Percentiles rank a stretch among this genome's conserved stretches.
These are phyloP conservation scores for Lepidostoma basale DNA, from an alignment of 1,140 invertebrate genomes.

Conservation along the genomic window DNA sequence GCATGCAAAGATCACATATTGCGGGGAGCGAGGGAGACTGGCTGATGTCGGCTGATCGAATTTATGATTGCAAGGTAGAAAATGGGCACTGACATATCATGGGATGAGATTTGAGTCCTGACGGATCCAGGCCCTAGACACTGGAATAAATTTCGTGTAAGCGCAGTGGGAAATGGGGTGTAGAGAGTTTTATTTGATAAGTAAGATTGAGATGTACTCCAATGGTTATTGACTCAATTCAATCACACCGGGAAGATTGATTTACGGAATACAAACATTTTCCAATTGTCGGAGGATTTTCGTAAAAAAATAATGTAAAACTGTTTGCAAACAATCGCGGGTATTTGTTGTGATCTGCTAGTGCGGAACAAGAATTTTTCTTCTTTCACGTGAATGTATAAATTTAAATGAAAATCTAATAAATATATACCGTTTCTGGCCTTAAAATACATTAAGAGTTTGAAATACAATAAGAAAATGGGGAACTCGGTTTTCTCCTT, in stretches of 20 bases:
- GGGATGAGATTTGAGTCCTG: neutral
- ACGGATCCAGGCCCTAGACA: constrained; percentile 1
- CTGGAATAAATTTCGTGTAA: constrained; percentile 24
- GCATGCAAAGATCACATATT: constrained; percentile 11
- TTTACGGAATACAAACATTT: constrained; percentile 12
- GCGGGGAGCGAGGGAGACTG: neutral
- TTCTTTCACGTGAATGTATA: no score
- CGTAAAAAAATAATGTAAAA: no score
- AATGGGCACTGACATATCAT: constrained; percentile 23
- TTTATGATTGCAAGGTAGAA: constrained; percentile 24
- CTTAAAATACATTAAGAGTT: no score
- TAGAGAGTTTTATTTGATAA: constrained; percentile 14
- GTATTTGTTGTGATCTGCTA: no score
- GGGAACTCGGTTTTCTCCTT: no score
- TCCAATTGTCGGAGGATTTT: constrained; percentile 9
- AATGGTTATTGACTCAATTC: constrained; percentile 17
- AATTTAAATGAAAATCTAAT: no score
- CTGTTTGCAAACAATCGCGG: no score
- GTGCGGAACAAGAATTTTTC: no score
- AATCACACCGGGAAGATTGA: constrained; percentile 11
- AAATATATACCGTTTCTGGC: no score
- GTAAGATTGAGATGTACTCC: constrained; percentile 20
- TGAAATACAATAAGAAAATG: no score
- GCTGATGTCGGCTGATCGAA: constrained; percentile 19
- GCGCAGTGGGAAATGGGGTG: neutral